Evolutionary conservation across 2,113 vertebrate species (phyloP), one percentile per base, ranked within the genome.

Genomic region (Onychostruthus taczanowskii): DNA sequence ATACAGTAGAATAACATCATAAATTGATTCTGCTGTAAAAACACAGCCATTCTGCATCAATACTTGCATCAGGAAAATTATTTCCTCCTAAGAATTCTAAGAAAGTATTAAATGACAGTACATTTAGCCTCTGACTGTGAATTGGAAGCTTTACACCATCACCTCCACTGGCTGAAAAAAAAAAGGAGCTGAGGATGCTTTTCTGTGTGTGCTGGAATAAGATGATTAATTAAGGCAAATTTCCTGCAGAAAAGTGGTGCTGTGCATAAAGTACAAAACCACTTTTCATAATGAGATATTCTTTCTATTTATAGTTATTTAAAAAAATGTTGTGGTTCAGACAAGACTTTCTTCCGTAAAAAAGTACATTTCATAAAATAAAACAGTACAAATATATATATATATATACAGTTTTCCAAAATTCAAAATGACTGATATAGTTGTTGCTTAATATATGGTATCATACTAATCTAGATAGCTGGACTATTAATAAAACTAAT

Each of bases 241-340:
- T 84, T 47, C 17, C 27, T 79, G 11, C 20, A n/a, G n/a, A 81
- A 27, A 77, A 73, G 39, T 10, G 23, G 1, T 81, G 8, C 8
- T 68, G 2, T 46, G 3, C 28, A 26, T 61, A n/a, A 7, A 9
- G 4, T 31, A 59, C 9, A 80, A 83, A 83, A 27, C 2, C 7
- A 26, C 4, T 49, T 92, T 53, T 78, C 22, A 35, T n/a, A 55
- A n/a, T 2, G 58, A 66, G 15, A 68, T 72, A n/a, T 16, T 67
- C 12, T 86, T 83, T 76, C 67, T 37, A 58, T 2, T 26, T 26
- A 24, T 8, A 66, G 69, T 50, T 67, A 61, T 49, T 69, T 1
- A 0, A 0, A 3, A 74, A 78, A 44, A 35, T 6, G 0, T 16
- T 53, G 78, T 41, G 2, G 4, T 63, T 84, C 16, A 37, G 16